phyloP scores from a whole-genome alignment of 2,113 vertebrate genomes.

The Catharus bicknelli region DNA sequence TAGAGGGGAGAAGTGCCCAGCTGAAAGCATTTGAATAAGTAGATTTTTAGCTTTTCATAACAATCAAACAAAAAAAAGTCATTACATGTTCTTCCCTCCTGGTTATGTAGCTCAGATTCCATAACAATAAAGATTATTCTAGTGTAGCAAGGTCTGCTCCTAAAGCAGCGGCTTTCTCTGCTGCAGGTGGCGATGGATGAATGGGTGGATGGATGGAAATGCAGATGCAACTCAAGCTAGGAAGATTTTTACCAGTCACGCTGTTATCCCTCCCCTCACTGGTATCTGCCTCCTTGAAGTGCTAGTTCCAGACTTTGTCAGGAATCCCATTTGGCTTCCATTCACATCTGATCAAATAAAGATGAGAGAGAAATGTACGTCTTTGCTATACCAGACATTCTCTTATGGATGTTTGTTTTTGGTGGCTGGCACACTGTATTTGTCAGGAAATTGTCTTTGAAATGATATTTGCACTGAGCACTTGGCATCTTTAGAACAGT shows the following conservation, averaged over 20 bases:
- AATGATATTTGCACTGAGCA: not conserved
- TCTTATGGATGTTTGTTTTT: not conserved
- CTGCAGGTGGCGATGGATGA: not conserved
- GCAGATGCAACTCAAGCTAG: not conserved
- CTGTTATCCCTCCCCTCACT: not conserved
- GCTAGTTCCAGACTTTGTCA: not conserved
- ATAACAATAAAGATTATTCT: not conserved
- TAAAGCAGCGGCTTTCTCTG: not conserved
- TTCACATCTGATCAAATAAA: slow-evolving; percentile 8
- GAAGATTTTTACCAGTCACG: not conserved
- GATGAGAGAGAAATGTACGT: not conserved
- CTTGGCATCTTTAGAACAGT: not conserved
- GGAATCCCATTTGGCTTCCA: not conserved
- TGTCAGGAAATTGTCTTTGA: not conserved
- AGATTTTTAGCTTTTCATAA: not conserved
- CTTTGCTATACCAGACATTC: not conserved
- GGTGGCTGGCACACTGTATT: not conserved
- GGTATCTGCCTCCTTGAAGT: not conserved
- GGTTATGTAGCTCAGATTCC: not conserved
- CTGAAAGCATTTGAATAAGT: not conserved
- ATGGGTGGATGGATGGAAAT: not conserved
- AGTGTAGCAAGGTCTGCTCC: not conserved
- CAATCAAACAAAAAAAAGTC: not conserved
- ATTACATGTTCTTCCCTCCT: not conserved
- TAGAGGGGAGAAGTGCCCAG: not conserved